Percentiles rank a stretch among this genome's conserved stretches.
These are phyloP conservation scores for Phalloptychus januarius DNA, from an alignment of 2,797 vertebrate species.

Conservation along the genomic window DNA sequence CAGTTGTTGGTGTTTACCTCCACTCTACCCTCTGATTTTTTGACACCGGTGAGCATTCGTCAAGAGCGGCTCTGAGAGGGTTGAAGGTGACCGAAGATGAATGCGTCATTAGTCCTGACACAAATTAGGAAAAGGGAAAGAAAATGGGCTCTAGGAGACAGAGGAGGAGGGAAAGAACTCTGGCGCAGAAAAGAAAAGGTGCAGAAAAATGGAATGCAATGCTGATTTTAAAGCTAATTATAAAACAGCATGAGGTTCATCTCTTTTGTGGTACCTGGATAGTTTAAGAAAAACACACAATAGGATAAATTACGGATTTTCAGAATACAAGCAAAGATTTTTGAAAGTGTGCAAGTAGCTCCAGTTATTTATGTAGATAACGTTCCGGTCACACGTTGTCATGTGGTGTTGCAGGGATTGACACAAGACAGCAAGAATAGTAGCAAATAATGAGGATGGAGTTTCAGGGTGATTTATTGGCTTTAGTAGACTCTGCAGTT, in stretches of 20 bases:
- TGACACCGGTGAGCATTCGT: slow-evolving; percentile 58
- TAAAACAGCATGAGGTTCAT: neutral
- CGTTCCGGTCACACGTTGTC: neutral
- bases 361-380: neutral
- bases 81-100: slow-evolving; percentile 77
- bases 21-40: slow-evolving; percentile 63
- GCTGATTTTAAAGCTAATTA: slow-evolving; percentile 9
- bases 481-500: neutral
- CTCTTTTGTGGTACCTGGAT: neutral
- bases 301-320: neutral
- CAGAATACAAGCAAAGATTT: neutral
- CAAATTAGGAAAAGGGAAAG: slow-evolving; percentile 46
- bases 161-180: neutral
- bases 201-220: slow-evolving; percentile 15
- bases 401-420: neutral
- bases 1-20: slow-evolving; percentile 76
- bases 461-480: neutral
- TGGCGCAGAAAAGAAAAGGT: neutral
- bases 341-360: neutral
- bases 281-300: neutral
- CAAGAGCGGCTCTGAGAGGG: slow-evolving; percentile 50
- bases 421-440: neutral
- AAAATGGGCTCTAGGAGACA: slow-evolving; percentile 16
- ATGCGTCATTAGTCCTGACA: slow-evolving; percentile 64
- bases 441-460: neutral